These are phyloP conservation scores for Sphaeridia pumilis DNA, from an alignment of 2,888 invertebrate genomes.

Conservation along the genomic window DNA sequence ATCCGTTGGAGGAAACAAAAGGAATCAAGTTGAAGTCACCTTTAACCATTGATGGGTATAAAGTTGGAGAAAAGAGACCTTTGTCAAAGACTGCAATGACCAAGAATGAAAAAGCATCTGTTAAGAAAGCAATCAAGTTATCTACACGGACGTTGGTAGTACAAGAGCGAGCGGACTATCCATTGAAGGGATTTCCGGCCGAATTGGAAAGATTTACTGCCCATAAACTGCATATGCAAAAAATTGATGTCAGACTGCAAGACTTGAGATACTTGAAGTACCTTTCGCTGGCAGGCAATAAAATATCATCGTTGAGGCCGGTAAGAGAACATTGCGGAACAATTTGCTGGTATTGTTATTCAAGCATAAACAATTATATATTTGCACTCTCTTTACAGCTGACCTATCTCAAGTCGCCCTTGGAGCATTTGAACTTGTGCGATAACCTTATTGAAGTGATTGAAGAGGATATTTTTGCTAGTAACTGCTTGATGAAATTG, in stretches of 20 bases:
- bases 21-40: too few relatives aligned
- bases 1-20: too few relatives aligned
- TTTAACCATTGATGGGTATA: neutral
- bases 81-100: slow-evolving; percentile 5
- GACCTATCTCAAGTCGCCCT: neutral
- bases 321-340: too few relatives aligned
- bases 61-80: slow-evolving; percentile 6
- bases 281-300: slow-evolving; percentile 3
- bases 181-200: neutral
- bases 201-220: slow-evolving; percentile 6
- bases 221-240: neutral
- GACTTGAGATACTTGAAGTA: slow-evolving; percentile 3
- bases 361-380: too few relatives aligned
- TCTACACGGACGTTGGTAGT: neutral
- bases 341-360: too few relatives aligned
- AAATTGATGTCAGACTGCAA: slow-evolving; percentile 2
- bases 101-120: neutral
- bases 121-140: slow-evolving; percentile 3
- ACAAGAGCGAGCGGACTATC: slow-evolving; percentile 5
- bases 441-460: slow-evolving; percentile 8
- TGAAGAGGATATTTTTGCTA: slow-evolving; percentile 6
- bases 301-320: slow-evolving; percentile 1
- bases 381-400: too few relatives aligned
- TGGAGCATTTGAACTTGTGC: slow-evolving; percentile 6
- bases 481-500: neutral